A percentile compares a stretch with the other conserved stretches of the same genome.
These are phyloP conservation scores for Thelaira solivaga DNA, from an alignment of 2,888 invertebrate species.

Conservation along the genomic window DNA sequence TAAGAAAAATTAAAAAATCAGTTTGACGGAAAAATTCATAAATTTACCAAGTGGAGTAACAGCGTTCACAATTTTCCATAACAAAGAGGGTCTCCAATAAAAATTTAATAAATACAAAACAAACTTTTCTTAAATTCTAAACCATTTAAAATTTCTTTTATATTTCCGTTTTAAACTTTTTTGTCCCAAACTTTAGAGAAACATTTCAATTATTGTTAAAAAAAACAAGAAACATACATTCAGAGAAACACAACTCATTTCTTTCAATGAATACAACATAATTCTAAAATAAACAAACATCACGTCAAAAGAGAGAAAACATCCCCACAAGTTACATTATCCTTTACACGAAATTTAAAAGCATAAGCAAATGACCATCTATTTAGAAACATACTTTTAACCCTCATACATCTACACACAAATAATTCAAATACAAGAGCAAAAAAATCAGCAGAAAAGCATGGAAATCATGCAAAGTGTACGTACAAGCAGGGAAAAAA, in stretches of 20 bases:
- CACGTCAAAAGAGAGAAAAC: conserved; percentile 28
- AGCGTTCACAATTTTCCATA: too few species aligned
- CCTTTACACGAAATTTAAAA: neutral
- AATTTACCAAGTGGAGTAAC: too few species aligned
- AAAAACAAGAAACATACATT: too few species aligned
- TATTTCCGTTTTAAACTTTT: too few species aligned
- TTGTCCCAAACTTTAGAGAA: too few species aligned
- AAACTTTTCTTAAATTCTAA: too few species aligned
- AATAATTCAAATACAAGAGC: neutral
- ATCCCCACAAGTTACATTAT: neutral
- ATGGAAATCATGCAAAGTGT: neutral
- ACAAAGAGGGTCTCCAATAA: too few species aligned
- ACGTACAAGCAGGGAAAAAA: neutral
- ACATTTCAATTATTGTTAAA: too few species aligned
- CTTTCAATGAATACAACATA: conserved; percentile 3
- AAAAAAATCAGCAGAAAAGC: neutral
- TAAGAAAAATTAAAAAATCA: neutral
- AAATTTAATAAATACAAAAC: too few species aligned
- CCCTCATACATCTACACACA: conserved; percentile 16
- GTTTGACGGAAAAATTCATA: too few species aligned
- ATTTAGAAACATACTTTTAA: conserved; percentile 34
- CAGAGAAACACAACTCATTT: too few species aligned
- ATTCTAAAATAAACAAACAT: conserved; percentile 51
- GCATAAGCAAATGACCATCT: neutral
- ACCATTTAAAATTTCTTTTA: too few species aligned